These are phyloP conservation scores for Chiloscyllium plagiosum DNA, from an alignment of 2,113 vertebrate genomes.

Conservation along the genomic window DNA sequence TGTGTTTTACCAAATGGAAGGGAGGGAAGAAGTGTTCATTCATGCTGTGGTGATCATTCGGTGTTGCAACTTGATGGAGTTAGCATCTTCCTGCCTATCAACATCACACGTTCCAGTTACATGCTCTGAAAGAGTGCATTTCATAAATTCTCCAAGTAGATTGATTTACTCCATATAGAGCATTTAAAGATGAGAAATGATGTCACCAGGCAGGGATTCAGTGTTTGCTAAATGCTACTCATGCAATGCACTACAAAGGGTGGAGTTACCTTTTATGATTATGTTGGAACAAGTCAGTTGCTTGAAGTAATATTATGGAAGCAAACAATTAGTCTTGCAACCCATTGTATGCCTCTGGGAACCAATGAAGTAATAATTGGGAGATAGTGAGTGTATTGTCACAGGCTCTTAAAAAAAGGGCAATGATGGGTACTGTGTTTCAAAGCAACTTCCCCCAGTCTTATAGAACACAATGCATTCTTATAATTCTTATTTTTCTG, in stretches of 20 bases:
- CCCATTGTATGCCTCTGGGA: not conserved
- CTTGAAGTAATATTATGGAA: slow-evolving; percentile 6
- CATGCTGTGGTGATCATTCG: not conserved
- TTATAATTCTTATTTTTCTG: not conserved
- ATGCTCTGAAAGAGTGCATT: not conserved
- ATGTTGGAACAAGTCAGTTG: not conserved
- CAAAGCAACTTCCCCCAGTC: no score
- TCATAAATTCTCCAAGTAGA: no score
- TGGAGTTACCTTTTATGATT: not conserved
- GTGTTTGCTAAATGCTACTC: not conserved
- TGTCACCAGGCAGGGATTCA: not conserved
- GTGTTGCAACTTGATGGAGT: not conserved
- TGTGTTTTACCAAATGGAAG: no score
- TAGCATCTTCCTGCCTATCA: not conserved
- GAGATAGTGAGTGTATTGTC: not conserved
- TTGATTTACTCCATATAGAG: not conserved
- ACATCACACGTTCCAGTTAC: not conserved
- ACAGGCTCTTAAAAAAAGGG: not conserved
- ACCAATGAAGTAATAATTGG: not conserved
- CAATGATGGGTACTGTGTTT: no score
- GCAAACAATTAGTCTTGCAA: not conserved
- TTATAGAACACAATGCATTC: not conserved
- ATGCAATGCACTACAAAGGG: not conserved
- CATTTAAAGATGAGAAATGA: not conserved
- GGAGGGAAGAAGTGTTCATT: not conserved